Evolutionary conservation across 2,113 vertebrate genomes (phyloP).

Genomic region (Rhinopomastus cyanomelas): DNA sequence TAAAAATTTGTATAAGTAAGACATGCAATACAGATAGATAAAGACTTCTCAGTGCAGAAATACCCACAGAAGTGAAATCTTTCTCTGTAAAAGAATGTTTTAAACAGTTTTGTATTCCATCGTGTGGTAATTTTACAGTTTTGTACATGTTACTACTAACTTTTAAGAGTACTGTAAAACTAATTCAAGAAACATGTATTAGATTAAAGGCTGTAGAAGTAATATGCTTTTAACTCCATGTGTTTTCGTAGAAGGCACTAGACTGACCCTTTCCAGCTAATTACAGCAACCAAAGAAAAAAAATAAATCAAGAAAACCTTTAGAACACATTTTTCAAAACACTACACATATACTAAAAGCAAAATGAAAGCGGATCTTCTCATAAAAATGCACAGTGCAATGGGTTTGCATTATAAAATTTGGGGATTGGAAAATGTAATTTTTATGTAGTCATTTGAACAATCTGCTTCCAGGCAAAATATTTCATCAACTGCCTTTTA

Average conservation of each 20-base stretch:
- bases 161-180: background rate
- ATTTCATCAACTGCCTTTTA: background rate
- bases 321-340: background rate
- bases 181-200: background rate
- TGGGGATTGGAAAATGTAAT: background rate
- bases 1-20: background rate
- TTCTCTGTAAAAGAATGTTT: background rate
- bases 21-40: background rate
- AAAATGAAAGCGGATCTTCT: background rate
- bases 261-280: background rate
- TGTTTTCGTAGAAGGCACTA: background rate
- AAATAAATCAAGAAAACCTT: background rate
- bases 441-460: background rate
- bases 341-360: background rate
- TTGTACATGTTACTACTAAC: background rate
- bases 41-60: background rate
- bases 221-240: background rate
- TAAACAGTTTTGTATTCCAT: background rate
- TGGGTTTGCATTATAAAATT: background rate
- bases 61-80: background rate
- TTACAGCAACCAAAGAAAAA: background rate
- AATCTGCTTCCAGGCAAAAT: background rate
- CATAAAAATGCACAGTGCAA: background rate
- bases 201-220: background rate
- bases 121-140: background rate